Conservation (phyloP, 2,797 vertebrate genomes). For the Podarcis lilfordi region DNA sequence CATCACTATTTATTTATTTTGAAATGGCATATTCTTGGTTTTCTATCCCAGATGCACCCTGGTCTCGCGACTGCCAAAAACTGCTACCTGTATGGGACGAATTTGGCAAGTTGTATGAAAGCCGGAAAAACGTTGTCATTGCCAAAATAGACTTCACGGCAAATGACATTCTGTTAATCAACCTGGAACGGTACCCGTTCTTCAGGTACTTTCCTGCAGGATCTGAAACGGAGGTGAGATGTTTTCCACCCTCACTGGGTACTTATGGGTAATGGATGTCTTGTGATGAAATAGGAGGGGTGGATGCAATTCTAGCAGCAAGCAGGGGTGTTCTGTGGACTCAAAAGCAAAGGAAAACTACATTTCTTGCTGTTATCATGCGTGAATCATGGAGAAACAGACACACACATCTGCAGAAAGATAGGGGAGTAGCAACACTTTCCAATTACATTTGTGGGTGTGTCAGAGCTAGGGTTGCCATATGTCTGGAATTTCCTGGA, state of each 20-base stretch:
- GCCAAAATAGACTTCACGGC: slow-evolving; percentile 88
- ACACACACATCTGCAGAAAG: no score
- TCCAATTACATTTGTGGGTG: no score
- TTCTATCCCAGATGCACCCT: slow-evolving; percentile 84
- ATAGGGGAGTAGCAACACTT: no score
- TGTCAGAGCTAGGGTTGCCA: no score
- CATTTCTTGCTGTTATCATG: no score
- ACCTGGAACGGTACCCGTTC: slow-evolving; percentile 77
- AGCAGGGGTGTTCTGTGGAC: background rate
- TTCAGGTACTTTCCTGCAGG: slow-evolving; percentile 88
- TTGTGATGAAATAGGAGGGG: background rate
- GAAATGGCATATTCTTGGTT: background rate
- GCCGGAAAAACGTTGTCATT: slow-evolving; percentile 79
- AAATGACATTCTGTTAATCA: slow-evolving; percentile 84
- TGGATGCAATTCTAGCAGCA: no score
- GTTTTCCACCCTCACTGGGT: background rate
- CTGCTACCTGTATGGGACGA: slow-evolving; percentile 88
- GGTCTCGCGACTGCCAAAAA: slow-evolving; percentile 79
- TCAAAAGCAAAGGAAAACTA: no score
- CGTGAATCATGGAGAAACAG: no score
- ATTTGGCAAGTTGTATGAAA: slow-evolving; percentile 80
- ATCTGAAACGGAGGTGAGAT: slow-evolving; percentile 78
- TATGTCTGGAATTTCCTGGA: no score
- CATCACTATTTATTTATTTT: background rate
- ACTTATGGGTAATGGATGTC: rapidly evolving